Evolutionary conservation across 1,140 invertebrate genomes (phyloP).

Genomic region (Listronotus bonariensis): DNA sequence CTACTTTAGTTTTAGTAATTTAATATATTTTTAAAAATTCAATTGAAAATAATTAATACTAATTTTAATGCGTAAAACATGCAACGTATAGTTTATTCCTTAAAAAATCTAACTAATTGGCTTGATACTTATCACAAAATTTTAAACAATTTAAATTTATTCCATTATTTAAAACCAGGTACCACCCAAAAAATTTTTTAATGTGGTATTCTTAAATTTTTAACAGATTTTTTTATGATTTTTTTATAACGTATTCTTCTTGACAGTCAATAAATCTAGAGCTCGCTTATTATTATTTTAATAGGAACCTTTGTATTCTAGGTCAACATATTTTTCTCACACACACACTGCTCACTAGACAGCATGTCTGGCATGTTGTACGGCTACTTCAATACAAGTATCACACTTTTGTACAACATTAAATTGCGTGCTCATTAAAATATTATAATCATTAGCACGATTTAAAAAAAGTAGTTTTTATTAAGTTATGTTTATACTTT

Average conservation of each 20-base stretch:
- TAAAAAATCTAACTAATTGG: no score
- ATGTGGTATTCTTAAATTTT: slow-evolving; percentile 12
- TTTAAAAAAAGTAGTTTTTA: no score
- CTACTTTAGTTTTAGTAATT: no score
- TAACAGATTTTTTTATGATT: slow-evolving; percentile 7
- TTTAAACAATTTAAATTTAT: neutral
- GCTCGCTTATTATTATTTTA: slow-evolving; percentile 24
- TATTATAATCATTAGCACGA: no score
- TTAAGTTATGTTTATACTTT: no score
- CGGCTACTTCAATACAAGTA: neutral
- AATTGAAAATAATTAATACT: no score
- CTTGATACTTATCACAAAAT: no score
- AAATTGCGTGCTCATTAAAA: no score
- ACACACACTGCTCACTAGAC: neutral
- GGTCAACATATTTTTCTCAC: slow-evolving; percentile 30
- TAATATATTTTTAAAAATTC: no score
- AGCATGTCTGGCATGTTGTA: neutral
- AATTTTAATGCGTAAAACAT: no score
- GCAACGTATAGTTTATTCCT: no score
- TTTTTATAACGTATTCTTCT: slow-evolving; percentile 9
- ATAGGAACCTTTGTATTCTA: slow-evolving; percentile 22
- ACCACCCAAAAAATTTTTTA: slow-evolving; percentile 19
- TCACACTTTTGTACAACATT: no score
- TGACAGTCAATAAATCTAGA: slow-evolving; percentile 31
- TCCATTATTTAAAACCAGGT: neutral